These are phyloP conservation scores for Marasmarcha lunaedactyla DNA, from an alignment of 2,888 invertebrate species.

Conservation along the genomic window DNA sequence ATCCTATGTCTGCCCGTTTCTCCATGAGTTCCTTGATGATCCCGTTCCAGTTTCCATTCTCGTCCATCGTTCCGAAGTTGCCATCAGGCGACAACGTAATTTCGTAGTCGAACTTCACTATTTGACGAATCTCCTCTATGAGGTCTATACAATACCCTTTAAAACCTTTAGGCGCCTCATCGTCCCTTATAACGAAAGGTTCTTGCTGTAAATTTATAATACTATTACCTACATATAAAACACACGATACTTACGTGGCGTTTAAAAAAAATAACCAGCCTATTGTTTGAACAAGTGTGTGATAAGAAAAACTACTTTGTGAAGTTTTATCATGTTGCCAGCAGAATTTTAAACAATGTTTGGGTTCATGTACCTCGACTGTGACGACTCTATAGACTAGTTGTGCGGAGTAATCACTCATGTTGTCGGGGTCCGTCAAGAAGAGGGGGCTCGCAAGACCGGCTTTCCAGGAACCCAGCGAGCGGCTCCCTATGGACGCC, in stretches of 20 bases:
- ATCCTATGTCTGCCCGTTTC: slow-evolving; percentile 92
- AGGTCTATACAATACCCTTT: slow-evolving; percentile 96
- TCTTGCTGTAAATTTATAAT: slow-evolving; percentile 73
- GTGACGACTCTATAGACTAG: slow-evolving; percentile 90
- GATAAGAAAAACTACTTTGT: slow-evolving; percentile 29
- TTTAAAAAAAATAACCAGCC: background rate
- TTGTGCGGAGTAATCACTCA: slow-evolving; percentile 82
- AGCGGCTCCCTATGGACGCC: slow-evolving; percentile 77
- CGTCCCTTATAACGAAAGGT: slow-evolving; percentile 83
- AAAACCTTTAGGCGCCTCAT: slow-evolving; percentile 74
- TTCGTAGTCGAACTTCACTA: slow-evolving; percentile 91
- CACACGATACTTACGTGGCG: background rate
- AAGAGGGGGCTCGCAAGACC: slow-evolving; percentile 77
- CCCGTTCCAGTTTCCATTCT: slow-evolving; percentile 87
- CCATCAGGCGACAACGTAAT: slow-evolving; percentile 84
- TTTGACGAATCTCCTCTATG: slow-evolving; percentile 85
- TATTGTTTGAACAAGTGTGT: slow-evolving; percentile 44
- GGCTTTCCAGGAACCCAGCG: slow-evolving; percentile 83
- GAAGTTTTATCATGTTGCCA: slow-evolving; percentile 37
- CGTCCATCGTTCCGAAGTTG: slow-evolving; percentile 90
- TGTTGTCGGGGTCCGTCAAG: slow-evolving; percentile 73
- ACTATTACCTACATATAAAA: background rate
- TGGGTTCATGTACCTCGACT: slow-evolving; percentile 68
- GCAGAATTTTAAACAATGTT: slow-evolving; percentile 34
- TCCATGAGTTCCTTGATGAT: slow-evolving; percentile 85